Percentiles rank a stretch among this genome's conserved stretches.
Evolutionary conservation across 2,113 vertebrate genomes (phyloP).

Genomic region (Menidia beryllina): DNA sequence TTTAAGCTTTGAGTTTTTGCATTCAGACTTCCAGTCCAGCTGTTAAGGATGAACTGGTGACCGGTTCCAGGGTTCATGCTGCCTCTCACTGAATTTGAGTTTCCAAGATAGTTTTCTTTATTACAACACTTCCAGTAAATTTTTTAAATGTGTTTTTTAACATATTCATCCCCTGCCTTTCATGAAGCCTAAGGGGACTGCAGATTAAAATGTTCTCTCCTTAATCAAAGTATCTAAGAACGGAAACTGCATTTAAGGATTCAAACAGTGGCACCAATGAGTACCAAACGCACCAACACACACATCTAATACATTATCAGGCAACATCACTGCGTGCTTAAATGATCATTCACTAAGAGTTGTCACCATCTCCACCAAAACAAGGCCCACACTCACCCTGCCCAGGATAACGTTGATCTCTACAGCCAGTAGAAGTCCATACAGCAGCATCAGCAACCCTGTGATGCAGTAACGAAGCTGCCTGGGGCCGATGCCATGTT

Average conservation of each 20-base stretch:
- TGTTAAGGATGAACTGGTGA: no score
- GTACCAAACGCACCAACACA: neutral
- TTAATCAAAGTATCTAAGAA: neutral
- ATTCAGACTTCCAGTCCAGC: neutral
- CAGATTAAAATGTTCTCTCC: neutral
- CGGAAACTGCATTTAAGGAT: neutral
- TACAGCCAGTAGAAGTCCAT: constrained; percentile 92
- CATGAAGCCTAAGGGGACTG: neutral
- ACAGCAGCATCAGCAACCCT: constrained; percentile 89
- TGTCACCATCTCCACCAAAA: neutral
- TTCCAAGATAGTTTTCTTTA: no score
- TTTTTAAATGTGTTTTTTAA: no score
- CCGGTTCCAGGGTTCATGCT: no score
- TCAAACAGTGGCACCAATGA: neutral
- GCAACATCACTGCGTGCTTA: neutral
- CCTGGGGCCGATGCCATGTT: constrained; percentile 89
- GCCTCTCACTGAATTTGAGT: no score
- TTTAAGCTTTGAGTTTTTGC: neutral
- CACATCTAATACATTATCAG: neutral
- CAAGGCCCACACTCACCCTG: constrained; percentile 85
- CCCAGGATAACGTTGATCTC: constrained; percentile 96
- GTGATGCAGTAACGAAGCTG: constrained; percentile 99
- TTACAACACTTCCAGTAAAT: no score
- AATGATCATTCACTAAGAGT: neutral
- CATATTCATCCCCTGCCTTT: no score